Percentiles rank a stretch among this genome's conserved stretches.
These are phyloP conservation scores for Candoia aspera DNA, from an alignment of 2,113 vertebrate species.

Conservation along the genomic window DNA sequence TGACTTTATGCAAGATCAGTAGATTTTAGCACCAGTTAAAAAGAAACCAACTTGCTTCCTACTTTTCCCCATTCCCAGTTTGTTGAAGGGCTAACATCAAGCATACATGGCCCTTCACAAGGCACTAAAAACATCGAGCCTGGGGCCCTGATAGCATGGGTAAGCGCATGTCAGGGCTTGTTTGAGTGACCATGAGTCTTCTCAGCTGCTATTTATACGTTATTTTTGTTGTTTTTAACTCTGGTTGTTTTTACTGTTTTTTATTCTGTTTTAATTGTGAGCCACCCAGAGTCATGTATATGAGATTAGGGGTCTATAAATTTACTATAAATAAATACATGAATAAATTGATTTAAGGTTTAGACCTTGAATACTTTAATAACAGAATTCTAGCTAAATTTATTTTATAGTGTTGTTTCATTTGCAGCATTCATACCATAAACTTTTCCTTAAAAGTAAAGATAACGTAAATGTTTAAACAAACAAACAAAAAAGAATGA, in stretches of 20 bases:
- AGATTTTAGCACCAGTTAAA: conserved; percentile 52
- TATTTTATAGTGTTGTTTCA: neutral
- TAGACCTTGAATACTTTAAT: neutral
- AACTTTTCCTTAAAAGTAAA: neutral
- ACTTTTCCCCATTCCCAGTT: conserved; percentile 28
- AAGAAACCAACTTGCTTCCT: neutral
- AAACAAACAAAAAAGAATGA: neutral
- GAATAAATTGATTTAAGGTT: neutral
- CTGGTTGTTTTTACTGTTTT: neutral
- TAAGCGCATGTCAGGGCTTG: neutral
- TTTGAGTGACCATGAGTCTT: neutral
- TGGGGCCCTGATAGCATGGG: neutral
- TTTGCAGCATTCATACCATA: neutral
- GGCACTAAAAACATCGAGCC: neutral
- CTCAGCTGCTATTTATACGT: neutral
- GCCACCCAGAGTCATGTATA: neutral
- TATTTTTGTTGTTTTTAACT: neutral
- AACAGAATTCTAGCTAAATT: neutral
- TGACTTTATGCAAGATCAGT: conserved; percentile 48
- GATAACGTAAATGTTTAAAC: neutral
- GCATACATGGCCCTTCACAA: neutral
- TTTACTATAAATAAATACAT: neutral
- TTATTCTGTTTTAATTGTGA: neutral
- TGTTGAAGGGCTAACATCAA: neutral
- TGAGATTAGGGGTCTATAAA: neutral